Evolutionary conservation across 2,797 vertebrate species (phyloP).

Genomic region (Carduelis carduelis): DNA sequence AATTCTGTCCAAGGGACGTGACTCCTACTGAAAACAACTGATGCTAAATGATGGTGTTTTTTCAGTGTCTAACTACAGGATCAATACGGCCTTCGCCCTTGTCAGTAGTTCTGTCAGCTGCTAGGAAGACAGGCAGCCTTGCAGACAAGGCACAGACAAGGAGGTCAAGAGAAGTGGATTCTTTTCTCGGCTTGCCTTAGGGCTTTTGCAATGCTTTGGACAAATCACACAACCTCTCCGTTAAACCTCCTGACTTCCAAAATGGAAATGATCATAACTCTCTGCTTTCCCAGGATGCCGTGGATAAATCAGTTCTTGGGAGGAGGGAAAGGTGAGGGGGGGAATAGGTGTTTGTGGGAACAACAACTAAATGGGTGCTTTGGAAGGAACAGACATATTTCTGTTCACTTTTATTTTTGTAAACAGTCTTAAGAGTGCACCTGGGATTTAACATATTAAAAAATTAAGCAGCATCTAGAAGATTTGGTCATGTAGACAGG

Average conservation of each 20-base stretch:
- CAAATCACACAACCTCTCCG: slow-evolving; percentile 32
- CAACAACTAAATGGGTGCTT: neutral
- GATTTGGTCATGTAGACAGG: neutral
- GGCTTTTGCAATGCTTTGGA: slow-evolving; percentile 28
- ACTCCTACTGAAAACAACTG: neutral
- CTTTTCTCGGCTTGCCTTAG: slow-evolving; percentile 26
- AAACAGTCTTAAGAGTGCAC: neutral
- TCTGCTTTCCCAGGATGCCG: neutral
- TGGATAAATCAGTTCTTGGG: neutral
- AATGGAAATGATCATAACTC: slow-evolving; percentile 12
- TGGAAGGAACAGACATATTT: neutral
- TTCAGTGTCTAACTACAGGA: neutral
- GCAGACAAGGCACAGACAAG: slow-evolving; percentile 7
- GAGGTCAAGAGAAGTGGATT: slow-evolving; percentile 23
- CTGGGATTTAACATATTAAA: neutral
- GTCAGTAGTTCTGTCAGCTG: neutral
- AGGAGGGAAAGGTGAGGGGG: neutral
- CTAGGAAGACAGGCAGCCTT: neutral
- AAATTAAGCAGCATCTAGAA: neutral
- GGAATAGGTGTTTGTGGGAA: neutral
- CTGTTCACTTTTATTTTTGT: neutral
- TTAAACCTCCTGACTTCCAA: slow-evolving; percentile 20
- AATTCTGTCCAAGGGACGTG: neutral
- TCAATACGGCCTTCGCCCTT: neutral
- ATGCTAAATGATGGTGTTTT: neutral